Evolutionary conservation across 1,140 invertebrate genomes (phyloP), one percentile per base, ranked within the genome.

Genomic region (Atta texana): DNA sequence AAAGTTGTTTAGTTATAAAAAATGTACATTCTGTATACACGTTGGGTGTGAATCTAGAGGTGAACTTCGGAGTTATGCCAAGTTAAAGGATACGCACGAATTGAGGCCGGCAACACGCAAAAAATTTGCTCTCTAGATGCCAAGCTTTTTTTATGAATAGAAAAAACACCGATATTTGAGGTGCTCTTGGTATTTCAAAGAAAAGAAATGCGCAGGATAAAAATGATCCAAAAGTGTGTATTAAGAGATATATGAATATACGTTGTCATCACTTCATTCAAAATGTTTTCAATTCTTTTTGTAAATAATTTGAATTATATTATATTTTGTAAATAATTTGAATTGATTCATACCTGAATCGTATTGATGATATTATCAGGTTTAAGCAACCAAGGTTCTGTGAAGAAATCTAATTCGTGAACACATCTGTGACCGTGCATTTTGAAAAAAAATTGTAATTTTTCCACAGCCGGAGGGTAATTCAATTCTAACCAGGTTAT

Each of bases 341-440:
- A 44, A 39, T 31, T 51, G 51, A 24, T 24, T 44, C 8, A 31
- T 72, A 96, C 95, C 94, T 97, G 96, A 5, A 98, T 89, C 5
- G 96, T 96, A 55, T 93, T 94, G 78, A 98, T 96, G 12, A 98
- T 94, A 59, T 95, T 95, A 55, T 96, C 94, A 1, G 97, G 96
- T 61, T 97, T 96, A 80, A 96, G 94, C 8, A 93, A 93, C 97
- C 97, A 98, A 2, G 97, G 96, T 86, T 96, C 96, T 3, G 96
- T 95, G 3, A 93, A 92, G 1, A 98, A 91, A 90, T 98, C 97
- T 90, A 98, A 96, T 97, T 98, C 98, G 94, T 96, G 96, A 44
- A 97, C 94, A 88, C 96, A 96, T 87, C 98, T 96, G 93, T 98
- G 97, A 1, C 97, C 98, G 91, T 98, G 97, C 85, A 95, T 94